Evolutionary conservation across 2,888 invertebrate genomes (phyloP).

Genomic region (Lithophane ornitopus): DNA sequence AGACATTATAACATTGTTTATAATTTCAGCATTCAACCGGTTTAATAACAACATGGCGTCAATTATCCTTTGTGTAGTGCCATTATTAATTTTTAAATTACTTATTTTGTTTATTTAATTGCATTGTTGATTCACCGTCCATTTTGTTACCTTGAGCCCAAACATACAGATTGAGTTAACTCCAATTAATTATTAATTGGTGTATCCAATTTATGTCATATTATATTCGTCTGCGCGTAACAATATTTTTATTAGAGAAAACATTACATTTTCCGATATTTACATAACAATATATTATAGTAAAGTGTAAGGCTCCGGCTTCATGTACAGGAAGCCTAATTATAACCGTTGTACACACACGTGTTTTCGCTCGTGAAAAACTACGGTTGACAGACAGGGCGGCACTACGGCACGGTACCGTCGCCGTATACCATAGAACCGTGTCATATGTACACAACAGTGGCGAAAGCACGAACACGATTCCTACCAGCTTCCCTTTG

Average conservation of each 20-base stretch:
- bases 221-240: slow-evolving; percentile 2
- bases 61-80: slow-evolving; percentile 28
- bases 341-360: not conserved
- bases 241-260: slow-evolving; percentile 12
- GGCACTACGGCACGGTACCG: not conserved
- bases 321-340: not conserved
- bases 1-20: not conserved
- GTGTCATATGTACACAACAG: too few relatives aligned
- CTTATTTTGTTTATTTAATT: not conserved
- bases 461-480: too few relatives aligned
- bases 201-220: not conserved
- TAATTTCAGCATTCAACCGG: not conserved
- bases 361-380: not conserved
- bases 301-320: too few relatives aligned
- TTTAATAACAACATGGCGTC: not conserved
- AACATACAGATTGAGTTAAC: slow-evolving; percentile 6
- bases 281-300: not conserved
- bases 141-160: slow-evolving; percentile 9
- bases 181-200: not conserved
- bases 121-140: not conserved
- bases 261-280: slow-evolving; percentile 10
- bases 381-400: not conserved
- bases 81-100: slow-evolving; percentile 11
- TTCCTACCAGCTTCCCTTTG: too few relatives aligned
- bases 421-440: not conserved